A percentile compares a stretch with the other conserved stretches of the same genome.
phyloP scores from a whole-genome alignment of 2,113 vertebrate species.

The Sander vitreus region DNA sequence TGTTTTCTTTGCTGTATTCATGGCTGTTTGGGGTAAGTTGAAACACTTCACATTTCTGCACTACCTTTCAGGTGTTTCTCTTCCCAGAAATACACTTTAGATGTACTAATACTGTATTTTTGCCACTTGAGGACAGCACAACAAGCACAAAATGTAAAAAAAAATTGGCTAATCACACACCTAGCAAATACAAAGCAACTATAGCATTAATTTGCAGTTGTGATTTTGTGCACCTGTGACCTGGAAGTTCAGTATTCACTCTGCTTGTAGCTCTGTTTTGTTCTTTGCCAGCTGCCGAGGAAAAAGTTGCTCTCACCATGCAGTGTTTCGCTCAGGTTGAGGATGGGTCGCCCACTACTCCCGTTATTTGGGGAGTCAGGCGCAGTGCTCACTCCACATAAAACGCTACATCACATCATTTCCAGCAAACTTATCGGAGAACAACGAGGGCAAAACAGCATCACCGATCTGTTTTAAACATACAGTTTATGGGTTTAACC shows the following conservation, averaged over 20 bases:
- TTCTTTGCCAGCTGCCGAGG: neutral
- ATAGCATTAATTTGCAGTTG: neutral
- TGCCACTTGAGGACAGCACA: neutral
- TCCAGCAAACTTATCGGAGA: too few relatives aligned
- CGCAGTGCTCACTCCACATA: too few relatives aligned
- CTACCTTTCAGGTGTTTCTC: neutral
- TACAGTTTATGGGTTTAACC: too few relatives aligned
- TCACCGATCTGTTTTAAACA: too few relatives aligned
- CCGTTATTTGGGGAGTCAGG: too few relatives aligned
- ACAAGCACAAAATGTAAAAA: neutral
- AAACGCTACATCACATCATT: too few relatives aligned
- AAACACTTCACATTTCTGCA: neutral
- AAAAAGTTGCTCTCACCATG: neutral
- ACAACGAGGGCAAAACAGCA: too few relatives aligned
- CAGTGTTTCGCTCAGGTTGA: neutral
- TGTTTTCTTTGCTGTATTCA: slow-evolving; percentile 98
- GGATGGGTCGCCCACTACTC: too few relatives aligned
- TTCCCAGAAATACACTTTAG: neutral
- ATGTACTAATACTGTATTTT: neutral
- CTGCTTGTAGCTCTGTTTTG: neutral
- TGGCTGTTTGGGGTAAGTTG: slow-evolving; percentile 98
- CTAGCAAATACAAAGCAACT: neutral
- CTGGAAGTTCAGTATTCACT: too few relatives aligned
- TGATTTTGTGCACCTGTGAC: neutral
- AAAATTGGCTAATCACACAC: neutral